Percentiles rank a stretch among this genome's conserved stretches.
phyloP scores from a whole-genome alignment of 2,797 vertebrate genomes.

The Prunella strophiata region DNA sequence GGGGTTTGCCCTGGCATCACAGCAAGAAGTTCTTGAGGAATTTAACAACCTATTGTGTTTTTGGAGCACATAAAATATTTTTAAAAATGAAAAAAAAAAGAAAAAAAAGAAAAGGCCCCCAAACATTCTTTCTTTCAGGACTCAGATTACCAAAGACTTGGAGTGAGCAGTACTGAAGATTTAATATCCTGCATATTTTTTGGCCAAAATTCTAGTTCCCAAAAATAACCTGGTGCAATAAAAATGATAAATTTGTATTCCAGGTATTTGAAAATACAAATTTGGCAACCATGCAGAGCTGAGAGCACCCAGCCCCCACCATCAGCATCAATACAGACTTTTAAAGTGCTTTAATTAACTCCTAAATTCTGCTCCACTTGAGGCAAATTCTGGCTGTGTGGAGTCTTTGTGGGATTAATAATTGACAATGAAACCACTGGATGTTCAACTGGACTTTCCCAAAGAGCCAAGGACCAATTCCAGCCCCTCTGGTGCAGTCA shows the following conservation, averaged over 20 bases:
- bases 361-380: neutral
- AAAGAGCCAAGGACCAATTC: neutral
- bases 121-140: neutral
- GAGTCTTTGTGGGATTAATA: neutral
- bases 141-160: neutral
- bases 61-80: neutral
- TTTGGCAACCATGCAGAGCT: neutral
- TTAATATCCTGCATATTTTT: neutral
- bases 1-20: accelerated
- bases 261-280: neutral
- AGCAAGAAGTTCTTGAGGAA: neutral
- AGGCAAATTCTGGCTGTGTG: neutral
- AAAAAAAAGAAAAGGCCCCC: too few relatives aligned
- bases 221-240: neutral
- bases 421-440: neutral
- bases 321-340: neutral
- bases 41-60: neutral
- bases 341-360: neutral
- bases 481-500: neutral
- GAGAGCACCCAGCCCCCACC: neutral
- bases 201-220: neutral
- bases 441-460: neutral
- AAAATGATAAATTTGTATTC: neutral
- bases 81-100: neutral
- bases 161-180: neutral